Evolutionary conservation across 2,888 invertebrate species (phyloP).

Genomic region (Liodrosophila aerea): DNA sequence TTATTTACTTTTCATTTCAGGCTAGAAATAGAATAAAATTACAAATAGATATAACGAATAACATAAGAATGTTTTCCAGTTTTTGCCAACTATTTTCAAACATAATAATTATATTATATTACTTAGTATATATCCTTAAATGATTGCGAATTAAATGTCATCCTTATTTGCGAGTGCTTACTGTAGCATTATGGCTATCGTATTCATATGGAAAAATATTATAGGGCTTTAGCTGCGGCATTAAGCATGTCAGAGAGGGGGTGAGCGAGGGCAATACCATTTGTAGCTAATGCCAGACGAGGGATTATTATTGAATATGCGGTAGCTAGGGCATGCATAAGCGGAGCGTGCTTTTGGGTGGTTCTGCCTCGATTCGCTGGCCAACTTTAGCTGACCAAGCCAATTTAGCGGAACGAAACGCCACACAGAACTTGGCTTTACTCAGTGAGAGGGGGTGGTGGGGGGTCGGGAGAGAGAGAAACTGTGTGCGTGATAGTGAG

Average conservation of each 20-base stretch:
- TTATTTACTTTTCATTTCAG: too few species aligned
- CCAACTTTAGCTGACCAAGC: constrained; percentile 35
- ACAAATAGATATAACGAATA: too few species aligned
- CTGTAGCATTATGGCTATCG: constrained; percentile 13
- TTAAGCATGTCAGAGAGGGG: constrained; percentile 22
- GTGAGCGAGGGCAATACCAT: constrained; percentile 14
- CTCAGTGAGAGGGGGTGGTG: not conserved
- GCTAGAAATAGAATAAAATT: too few species aligned
- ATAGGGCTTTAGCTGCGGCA: constrained; percentile 29
- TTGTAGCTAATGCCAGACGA: constrained; percentile 42
- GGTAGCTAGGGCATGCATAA: constrained; percentile 24
- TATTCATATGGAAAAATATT: constrained; percentile 40
- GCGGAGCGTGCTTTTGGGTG: constrained; percentile 21
- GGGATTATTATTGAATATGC: constrained; percentile 54
- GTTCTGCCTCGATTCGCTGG: not conserved
- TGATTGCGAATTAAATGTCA: too few species aligned
- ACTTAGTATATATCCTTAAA: too few species aligned
- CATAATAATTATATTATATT: too few species aligned
- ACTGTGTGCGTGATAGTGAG: too few species aligned
- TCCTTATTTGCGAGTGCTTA: constrained; percentile 3
- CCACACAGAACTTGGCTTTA: too few species aligned
- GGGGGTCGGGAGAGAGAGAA: not conserved
- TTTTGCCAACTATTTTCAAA: too few species aligned
- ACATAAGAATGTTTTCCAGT: too few species aligned
- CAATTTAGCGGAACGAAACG: constrained; percentile 30